A percentile compares a stretch with the other conserved stretches of the same genome.
These are phyloP conservation scores for Zele albiditarsus DNA, from an alignment of 2,888 invertebrate genomes.

Conservation along the genomic window DNA sequence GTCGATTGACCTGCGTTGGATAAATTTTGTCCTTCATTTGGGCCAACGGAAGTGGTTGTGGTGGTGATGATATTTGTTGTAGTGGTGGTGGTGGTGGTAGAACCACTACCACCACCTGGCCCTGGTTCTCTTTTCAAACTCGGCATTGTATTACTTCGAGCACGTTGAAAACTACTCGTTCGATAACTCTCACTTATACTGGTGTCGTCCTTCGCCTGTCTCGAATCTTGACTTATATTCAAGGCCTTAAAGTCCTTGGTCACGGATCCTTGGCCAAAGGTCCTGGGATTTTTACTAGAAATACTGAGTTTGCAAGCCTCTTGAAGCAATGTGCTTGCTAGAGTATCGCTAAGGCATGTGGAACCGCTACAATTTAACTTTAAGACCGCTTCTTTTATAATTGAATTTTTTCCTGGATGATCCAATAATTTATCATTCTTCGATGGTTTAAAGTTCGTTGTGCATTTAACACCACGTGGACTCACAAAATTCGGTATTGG, in stretches of 20 bases:
- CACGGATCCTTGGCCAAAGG: constrained; percentile 66
- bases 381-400: constrained; percentile 68
- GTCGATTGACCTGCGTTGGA: constrained; percentile 55
- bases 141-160: constrained; percentile 70
- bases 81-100: neutral
- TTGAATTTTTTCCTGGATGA: constrained; percentile 60
- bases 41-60: constrained; percentile 14
- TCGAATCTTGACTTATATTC: constrained; percentile 58
- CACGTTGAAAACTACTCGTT: constrained; percentile 66
- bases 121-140: constrained; percentile 67
- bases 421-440: constrained; percentile 62
- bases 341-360: constrained; percentile 58
- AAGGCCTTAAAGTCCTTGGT: constrained; percentile 68
- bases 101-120: constrained; percentile 58
- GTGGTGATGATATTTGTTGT: neutral
- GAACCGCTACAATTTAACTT: constrained; percentile 60
- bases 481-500: constrained; percentile 53
- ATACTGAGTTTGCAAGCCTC: constrained; percentile 64
- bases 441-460: constrained; percentile 66
- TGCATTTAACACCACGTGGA: constrained; percentile 64
- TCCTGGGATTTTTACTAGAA: constrained; percentile 56
- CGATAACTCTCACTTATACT: constrained; percentile 62
- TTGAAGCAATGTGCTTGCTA: constrained; percentile 58
- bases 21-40: constrained; percentile 42
- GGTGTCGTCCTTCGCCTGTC: constrained; percentile 65